These are phyloP conservation scores for Phasia obesa DNA, from an alignment of 2,888 invertebrate genomes.

Conservation along the genomic window DNA sequence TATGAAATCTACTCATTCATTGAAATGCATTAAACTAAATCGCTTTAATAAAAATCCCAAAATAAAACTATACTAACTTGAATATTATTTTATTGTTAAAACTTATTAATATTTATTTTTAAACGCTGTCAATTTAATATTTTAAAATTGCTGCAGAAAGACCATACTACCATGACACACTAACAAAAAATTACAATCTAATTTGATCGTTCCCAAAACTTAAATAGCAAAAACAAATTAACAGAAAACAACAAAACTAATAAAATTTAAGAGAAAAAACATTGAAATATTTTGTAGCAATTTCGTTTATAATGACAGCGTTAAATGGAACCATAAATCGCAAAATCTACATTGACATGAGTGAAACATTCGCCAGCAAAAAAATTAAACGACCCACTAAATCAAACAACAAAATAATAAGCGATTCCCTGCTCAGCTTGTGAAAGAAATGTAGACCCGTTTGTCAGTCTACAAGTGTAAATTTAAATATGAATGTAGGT, in stretches of 20 bases:
- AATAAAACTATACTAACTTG: neutral
- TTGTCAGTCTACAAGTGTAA: conserved; percentile 46
- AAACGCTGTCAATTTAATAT: conserved; percentile 74
- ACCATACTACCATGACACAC: conserved; percentile 71
- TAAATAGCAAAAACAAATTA: conserved; percentile 22
- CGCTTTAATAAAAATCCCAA: conserved; percentile 31
- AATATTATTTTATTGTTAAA: conserved; percentile 2
- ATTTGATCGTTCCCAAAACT: conserved; percentile 40
- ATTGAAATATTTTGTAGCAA: conserved; percentile 67
- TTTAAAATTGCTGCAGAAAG: conserved; percentile 76
- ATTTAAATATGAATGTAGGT: conserved; percentile 25
- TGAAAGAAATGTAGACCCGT: conserved; percentile 6
- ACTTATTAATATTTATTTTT: conserved; percentile 57
- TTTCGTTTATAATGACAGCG: conserved; percentile 62
- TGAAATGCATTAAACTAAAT: conserved; percentile 20
- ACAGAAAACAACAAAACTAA: conserved; percentile 40
- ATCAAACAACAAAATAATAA: neutral
- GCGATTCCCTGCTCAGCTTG: neutral
- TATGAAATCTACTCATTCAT: conserved; percentile 12
- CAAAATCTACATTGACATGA: conserved; percentile 66
- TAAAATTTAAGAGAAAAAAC: conserved; percentile 45
- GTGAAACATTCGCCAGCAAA: conserved; percentile 37
- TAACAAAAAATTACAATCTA: conserved; percentile 71
- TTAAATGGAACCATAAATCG: conserved; percentile 68
- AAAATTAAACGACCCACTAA: conserved; percentile 11